These are phyloP conservation scores for Brachypalpus laphriformis DNA, from an alignment of 2,888 invertebrate genomes.

Conservation along the genomic window DNA sequence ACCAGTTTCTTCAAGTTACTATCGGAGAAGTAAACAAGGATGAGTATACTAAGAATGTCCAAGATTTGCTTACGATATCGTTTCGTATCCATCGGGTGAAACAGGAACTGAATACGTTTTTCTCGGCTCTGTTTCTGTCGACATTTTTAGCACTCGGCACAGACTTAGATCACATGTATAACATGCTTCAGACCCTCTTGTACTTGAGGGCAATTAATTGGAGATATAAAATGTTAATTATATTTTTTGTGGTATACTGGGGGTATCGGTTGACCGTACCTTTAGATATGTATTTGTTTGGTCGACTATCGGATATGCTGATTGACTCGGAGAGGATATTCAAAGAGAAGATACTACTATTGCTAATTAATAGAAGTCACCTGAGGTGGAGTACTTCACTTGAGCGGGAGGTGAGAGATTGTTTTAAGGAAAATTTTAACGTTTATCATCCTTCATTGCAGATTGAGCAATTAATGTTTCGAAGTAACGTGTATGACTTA, in stretches of 20 bases:
- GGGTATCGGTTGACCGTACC: not conserved
- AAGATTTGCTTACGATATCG: not conserved
- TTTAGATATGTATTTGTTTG: conserved; percentile 10
- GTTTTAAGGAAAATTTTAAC: too few relatives aligned
- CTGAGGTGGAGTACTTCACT: not conserved
- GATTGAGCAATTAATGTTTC: conserved; percentile 11
- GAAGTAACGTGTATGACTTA: not conserved
- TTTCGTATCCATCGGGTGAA: conserved; percentile 21
- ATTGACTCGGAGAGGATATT: not conserved
- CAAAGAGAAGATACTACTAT: not conserved
- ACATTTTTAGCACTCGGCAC: not conserved
- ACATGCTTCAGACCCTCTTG: not conserved
- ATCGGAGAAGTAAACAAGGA: not conserved
- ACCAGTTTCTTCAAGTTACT: not conserved
- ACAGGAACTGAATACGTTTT: not conserved
- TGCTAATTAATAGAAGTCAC: not conserved
- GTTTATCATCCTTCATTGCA: not conserved
- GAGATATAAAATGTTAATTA: not conserved
- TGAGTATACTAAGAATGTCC: not conserved
- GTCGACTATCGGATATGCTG: not conserved
- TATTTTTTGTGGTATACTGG: not conserved
- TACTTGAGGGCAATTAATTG: too few relatives aligned
- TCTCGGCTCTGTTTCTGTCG: not conserved
- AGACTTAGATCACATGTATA: not conserved
- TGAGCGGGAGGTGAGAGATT: conserved; percentile 6